phyloP scores from a whole-genome alignment of 2,888 invertebrate genomes.

The Cylloceria caligata region DNA sequence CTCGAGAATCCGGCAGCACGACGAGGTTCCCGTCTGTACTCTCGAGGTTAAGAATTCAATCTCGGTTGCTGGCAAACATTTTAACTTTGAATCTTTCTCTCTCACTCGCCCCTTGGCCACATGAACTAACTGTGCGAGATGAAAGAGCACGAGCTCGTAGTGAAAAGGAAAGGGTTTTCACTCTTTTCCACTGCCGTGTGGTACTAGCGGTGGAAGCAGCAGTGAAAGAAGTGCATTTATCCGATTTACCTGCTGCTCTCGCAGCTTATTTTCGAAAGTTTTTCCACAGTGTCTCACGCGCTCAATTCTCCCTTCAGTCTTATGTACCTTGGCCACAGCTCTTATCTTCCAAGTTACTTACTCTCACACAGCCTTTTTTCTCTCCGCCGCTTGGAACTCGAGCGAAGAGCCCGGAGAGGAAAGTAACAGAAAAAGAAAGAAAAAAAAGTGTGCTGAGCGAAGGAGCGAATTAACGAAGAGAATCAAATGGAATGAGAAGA shows the following conservation, averaged over 20 bases:
- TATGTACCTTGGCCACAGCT: conserved; percentile 17
- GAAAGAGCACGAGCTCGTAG: conserved; percentile 36
- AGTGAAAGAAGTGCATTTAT: conserved; percentile 71
- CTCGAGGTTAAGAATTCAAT: conserved; percentile 79
- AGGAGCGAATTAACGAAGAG: conserved; percentile 48
- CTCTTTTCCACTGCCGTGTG: conserved; percentile 1
- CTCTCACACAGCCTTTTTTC: conserved; percentile 27
- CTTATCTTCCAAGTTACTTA: conserved; percentile 60
- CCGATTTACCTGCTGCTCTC: conserved; percentile 69
- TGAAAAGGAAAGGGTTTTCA: conserved; percentile 51
- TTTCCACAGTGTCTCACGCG: conserved; percentile 50
- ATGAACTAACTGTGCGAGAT: not conserved
- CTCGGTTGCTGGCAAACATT: conserved; percentile 77
- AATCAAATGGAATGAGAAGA: conserved; percentile 39
- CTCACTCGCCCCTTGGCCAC: conserved; percentile 44
- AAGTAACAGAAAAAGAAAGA: conserved; percentile 37
- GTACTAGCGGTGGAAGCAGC: conserved; percentile 20
- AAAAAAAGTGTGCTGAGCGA: conserved; percentile 18
- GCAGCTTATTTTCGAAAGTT: conserved; percentile 59
- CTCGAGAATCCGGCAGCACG: conserved; percentile 60
- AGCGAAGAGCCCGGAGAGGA: conserved; percentile 16
- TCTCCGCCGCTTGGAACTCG: conserved; percentile 22
- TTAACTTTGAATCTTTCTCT: conserved; percentile 73
- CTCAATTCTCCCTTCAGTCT: conserved; percentile 42
- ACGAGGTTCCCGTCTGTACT: conserved; percentile 58